phyloP scores from a whole-genome alignment of 2,113 vertebrate species.

The Gobius niger region DNA sequence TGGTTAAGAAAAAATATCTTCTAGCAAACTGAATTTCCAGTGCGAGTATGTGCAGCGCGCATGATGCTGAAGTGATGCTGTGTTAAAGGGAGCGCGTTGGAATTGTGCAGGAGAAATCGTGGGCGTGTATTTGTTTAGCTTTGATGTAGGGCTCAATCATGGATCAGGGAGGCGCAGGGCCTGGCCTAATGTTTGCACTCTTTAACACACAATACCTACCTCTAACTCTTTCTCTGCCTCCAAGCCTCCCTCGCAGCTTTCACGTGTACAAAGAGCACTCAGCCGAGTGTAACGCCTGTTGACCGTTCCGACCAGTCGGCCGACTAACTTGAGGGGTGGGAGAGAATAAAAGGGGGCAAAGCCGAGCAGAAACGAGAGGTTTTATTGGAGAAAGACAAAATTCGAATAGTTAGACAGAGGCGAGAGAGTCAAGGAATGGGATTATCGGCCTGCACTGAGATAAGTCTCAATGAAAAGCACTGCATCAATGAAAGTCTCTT shows the following conservation, averaged over 20 bases:
- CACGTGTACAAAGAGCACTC: conserved; percentile 84
- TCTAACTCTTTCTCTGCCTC: conserved; percentile 59
- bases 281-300: conserved; percentile 83
- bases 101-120: conserved; percentile 55
- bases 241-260: conserved; percentile 57
- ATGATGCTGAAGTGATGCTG: conserved; percentile 34
- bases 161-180: conserved; percentile 59
- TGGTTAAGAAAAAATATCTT: conserved; percentile 71
- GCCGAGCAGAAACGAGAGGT: conserved; percentile 33
- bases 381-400: conserved; percentile 17
- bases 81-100: conserved; percentile 45
- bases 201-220: conserved; percentile 67
- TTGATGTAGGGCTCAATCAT: conserved; percentile 82
- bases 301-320: conserved; percentile 82
- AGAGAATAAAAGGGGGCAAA: conserved; percentile 41
- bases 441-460: conserved; percentile 54
- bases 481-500: background rate
- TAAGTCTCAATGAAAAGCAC: conserved; percentile 18
- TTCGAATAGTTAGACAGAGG: conserved; percentile 20
- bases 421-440: conserved; percentile 52
- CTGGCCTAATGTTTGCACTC: conserved; percentile 78
- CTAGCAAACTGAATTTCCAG: background rate
- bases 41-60: background rate
- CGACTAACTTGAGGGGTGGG: conserved; percentile 70
- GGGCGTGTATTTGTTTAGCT: conserved; percentile 83